phyloP scores from a whole-genome alignment of 2,888 invertebrate genomes.

The Amblyjoppa proteus region DNA sequence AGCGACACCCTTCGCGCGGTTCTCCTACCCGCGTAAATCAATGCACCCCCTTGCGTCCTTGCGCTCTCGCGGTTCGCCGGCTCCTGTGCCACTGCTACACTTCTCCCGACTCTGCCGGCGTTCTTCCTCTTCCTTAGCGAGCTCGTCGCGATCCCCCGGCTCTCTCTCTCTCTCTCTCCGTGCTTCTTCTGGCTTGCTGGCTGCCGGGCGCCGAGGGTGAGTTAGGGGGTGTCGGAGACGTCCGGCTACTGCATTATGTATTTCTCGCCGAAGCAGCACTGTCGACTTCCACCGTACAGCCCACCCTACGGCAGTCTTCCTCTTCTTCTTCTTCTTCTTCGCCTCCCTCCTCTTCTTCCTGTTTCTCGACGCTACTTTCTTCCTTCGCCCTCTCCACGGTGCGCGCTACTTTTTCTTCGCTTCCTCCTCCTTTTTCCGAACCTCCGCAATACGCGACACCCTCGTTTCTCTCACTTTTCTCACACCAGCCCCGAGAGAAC shows the following conservation, averaged over 20 bases:
- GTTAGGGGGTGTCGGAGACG: slow-evolving; percentile 84
- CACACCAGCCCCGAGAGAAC: slow-evolving; percentile 24
- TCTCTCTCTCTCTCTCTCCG: slow-evolving; percentile 26
- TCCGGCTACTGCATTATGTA: slow-evolving; percentile 85
- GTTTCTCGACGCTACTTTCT: slow-evolving; percentile 56
- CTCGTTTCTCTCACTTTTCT: slow-evolving; percentile 58
- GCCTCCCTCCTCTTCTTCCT: slow-evolving; percentile 69
- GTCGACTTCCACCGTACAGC: slow-evolving; percentile 69
- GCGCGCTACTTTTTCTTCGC: slow-evolving; percentile 63
- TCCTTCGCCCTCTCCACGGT: slow-evolving; percentile 37
- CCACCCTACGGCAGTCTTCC: slow-evolving; percentile 74
- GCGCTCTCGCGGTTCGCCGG: slow-evolving; percentile 67
- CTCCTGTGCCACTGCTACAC: slow-evolving; percentile 62
- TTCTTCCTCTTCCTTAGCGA: slow-evolving; percentile 60
- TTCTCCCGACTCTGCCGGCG: slow-evolving; percentile 44
- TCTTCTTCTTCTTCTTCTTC: slow-evolving; percentile 68
- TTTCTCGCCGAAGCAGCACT: slow-evolving; percentile 79
- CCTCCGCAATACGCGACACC: slow-evolving; percentile 31
- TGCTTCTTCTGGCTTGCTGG: slow-evolving; percentile 45
- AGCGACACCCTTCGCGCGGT: slow-evolving; percentile 81
- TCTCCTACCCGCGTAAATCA: slow-evolving; percentile 82
- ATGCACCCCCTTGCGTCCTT: slow-evolving; percentile 79
- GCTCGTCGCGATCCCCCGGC: slow-evolving; percentile 59
- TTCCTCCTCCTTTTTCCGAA: slow-evolving; percentile 41
- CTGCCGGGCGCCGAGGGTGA: slow-evolving; percentile 71